These are phyloP conservation scores for Phengaris alcon DNA, from an alignment of 2,888 invertebrate species.

Conservation along the genomic window DNA sequence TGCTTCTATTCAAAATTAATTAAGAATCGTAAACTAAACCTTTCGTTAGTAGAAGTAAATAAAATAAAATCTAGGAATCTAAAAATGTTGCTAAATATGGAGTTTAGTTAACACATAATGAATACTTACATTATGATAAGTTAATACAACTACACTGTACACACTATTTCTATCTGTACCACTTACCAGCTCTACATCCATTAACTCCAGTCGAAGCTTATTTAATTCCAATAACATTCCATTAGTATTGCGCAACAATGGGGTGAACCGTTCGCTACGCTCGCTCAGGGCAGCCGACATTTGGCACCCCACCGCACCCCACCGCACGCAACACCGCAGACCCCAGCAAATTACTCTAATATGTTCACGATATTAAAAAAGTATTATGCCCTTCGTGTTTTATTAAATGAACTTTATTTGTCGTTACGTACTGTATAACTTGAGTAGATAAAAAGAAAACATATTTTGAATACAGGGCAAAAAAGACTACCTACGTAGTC, in stretches of 20 bases:
- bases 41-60: too few species aligned
- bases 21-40: too few species aligned
- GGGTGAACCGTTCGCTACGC: constrained; percentile 34
- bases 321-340: constrained; percentile 44
- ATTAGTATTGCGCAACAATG: constrained; percentile 16
- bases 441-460: neutral
- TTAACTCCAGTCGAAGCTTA: constrained; percentile 14
- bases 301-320: constrained; percentile 44
- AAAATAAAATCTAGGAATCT: too few species aligned
- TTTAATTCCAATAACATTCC: constrained; percentile 25
- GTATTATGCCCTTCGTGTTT: constrained; percentile 18
- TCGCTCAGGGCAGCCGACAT: constrained; percentile 48
- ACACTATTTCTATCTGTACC: neutral
- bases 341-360: constrained; percentile 46
- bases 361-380: constrained; percentile 31
- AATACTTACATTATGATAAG: too few species aligned
- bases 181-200: constrained; percentile 3
- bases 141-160: too few species aligned
- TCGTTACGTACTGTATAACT: neutral
- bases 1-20: too few species aligned
- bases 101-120: too few species aligned
- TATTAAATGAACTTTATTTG: constrained; percentile 13
- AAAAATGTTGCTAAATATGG: too few species aligned
- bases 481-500: neutral
- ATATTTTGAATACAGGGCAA: neutral